These are phyloP conservation scores for Hydractinia echinata DNA, from an alignment of 30 jellyfish, hydroid and myxozoan species.

Conservation along the genomic window DNA sequence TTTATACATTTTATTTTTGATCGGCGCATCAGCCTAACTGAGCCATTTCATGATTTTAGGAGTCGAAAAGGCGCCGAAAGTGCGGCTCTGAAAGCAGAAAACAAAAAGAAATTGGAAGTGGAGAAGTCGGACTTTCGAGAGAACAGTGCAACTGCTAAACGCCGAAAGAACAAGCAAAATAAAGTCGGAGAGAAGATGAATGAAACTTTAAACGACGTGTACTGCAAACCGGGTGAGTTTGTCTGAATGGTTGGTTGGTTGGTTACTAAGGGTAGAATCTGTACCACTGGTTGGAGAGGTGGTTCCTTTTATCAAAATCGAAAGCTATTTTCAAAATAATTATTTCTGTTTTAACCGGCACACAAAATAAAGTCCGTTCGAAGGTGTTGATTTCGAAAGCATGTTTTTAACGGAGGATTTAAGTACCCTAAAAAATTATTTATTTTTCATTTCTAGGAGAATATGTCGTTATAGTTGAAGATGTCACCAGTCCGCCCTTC, in stretches of 20 bases:
- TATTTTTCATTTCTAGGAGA: slow-evolving; percentile 52
- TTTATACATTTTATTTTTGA: too few species aligned
- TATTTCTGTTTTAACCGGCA: background rate
- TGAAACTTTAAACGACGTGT: slow-evolving; percentile 36
- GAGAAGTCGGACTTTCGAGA: slow-evolving; percentile 17
- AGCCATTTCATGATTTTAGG: background rate
- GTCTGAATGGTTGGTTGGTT: background rate
- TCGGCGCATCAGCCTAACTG: too few species aligned
- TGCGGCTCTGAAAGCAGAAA: slow-evolving; percentile 1
- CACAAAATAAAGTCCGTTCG: background rate
- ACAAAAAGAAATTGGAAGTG: background rate
- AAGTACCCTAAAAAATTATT: background rate
- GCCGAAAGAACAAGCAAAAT: slow-evolving; percentile 20
- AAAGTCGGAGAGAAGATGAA: slow-evolving; percentile 47
- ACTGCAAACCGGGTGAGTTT: slow-evolving; percentile 70
- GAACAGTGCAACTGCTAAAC: slow-evolving; percentile 24
- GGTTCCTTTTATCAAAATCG: too few species aligned
- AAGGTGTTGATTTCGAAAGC: background rate
- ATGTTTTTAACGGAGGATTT: background rate
- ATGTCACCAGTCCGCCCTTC: slow-evolving; percentile 72
- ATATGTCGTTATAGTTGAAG: slow-evolving; percentile 79
- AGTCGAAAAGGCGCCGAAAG: background rate
- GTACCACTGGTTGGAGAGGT: background rate
- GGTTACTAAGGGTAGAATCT: too few species aligned
- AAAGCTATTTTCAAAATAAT: too few species aligned